Conservation (phyloP, 2,888 invertebrate genomes). For the Melolontha melolontha region DNA sequence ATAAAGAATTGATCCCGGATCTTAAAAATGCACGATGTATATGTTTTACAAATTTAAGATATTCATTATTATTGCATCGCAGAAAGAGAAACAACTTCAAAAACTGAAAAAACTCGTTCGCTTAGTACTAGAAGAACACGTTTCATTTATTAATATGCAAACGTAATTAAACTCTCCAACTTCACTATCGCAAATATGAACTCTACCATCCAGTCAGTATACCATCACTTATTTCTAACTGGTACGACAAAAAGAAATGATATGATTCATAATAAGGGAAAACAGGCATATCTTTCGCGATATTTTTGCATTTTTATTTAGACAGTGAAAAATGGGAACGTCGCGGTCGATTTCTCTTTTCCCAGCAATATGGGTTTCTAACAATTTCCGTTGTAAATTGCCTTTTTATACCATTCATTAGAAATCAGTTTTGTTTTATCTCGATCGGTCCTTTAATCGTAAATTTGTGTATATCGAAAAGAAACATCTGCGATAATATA, state of each 20-base stretch:
- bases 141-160: too few species aligned
- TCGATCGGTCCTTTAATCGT: not conserved
- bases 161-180: too few species aligned
- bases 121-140: too few species aligned
- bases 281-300: not conserved
- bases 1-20: too few species aligned
- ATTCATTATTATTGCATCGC: too few species aligned
- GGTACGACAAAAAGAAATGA: not conserved
- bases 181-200: too few species aligned
- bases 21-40: too few species aligned
- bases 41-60: too few species aligned
- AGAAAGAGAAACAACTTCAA: too few species aligned
- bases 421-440: conserved; percentile 13
- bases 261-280: conserved; percentile 4
- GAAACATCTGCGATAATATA: conserved; percentile 30
- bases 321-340: conserved; percentile 13
- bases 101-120: too few species aligned
- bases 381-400: conserved; percentile 19
- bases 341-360: conserved; percentile 27
- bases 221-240: too few species aligned
- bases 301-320: conserved; percentile 20
- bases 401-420: conserved; percentile 5
- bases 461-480: conserved; percentile 15
- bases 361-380: conserved; percentile 13
- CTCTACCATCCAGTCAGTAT: too few species aligned